Percentiles rank a stretch among this genome's conserved stretches.
Conservation (phyloP, 92 coral and sea anemone genomes). For the Ricordea florida region DNA sequence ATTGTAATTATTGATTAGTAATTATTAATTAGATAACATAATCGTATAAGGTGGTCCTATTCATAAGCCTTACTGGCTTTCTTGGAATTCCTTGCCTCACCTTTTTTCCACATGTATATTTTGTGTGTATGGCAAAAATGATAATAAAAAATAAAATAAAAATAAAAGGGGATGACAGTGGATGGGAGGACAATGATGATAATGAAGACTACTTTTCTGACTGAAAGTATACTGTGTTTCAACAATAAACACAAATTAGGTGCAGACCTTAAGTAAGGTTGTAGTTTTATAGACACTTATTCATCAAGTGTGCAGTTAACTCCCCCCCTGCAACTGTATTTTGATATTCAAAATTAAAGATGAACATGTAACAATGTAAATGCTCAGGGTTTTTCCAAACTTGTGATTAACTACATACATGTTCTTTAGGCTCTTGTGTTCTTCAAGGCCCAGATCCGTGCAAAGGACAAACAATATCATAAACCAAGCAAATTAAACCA, state of each 20-base stretch:
- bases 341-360: not conserved
- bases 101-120: too few relatives aligned
- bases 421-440: conserved; percentile 1
- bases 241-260: not conserved
- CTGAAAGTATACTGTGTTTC: not conserved
- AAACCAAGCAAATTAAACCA: conserved; percentile 16
- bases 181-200: conserved; percentile 38
- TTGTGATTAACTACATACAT: conserved; percentile 6
- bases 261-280: conserved; percentile 13
- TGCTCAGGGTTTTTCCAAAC: too few relatives aligned
- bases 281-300: conserved; percentile 16
- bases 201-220: conserved; percentile 14
- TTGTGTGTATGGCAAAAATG: too few relatives aligned
- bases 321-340: conserved; percentile 5
- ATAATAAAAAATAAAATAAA: too few relatives aligned
- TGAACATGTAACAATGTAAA: not conserved
- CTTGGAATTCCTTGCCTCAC: too few relatives aligned
- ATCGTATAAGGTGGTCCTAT: too few relatives aligned
- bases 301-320: too few relatives aligned
- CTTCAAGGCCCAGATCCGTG: conserved; percentile 1
- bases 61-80: too few relatives aligned
- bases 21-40: too few relatives aligned
- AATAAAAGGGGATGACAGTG: conserved; percentile 33
- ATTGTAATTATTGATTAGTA: too few relatives aligned
- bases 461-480: not conserved